These are phyloP conservation scores for Drosophila nr. perissopoda DNA, from an alignment of 2,888 invertebrate genomes.

Conservation along the genomic window DNA sequence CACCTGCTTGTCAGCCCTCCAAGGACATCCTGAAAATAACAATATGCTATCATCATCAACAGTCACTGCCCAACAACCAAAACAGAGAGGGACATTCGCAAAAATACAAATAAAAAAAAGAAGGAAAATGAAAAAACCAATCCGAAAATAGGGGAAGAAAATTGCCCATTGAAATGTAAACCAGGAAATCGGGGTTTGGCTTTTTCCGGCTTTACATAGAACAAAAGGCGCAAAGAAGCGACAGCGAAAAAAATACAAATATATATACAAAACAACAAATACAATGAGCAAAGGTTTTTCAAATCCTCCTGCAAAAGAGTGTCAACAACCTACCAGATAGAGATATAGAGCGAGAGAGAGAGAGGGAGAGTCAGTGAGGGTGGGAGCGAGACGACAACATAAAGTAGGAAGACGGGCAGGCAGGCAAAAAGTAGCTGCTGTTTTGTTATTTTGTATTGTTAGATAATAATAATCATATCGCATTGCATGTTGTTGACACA, in stretches of 20 bases:
- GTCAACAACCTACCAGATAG: slow-evolving; percentile 61
- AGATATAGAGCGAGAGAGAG: slow-evolving; percentile 13
- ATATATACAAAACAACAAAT: slow-evolving; percentile 58
- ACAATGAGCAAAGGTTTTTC: slow-evolving; percentile 60
- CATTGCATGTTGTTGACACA: slow-evolving; percentile 80
- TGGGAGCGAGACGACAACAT: slow-evolving; percentile 1
- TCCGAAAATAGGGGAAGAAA: slow-evolving; percentile 57
- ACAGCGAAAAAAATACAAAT: slow-evolving; percentile 49
- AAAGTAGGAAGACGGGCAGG: slow-evolving; percentile 27
- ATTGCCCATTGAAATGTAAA: slow-evolving; percentile 80
- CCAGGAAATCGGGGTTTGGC: slow-evolving; percentile 81
- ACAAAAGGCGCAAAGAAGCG: slow-evolving; percentile 64
- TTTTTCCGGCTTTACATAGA: slow-evolving; percentile 80
- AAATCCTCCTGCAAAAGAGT: slow-evolving; percentile 60
- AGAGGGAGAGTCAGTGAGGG: slow-evolving; percentile 11
- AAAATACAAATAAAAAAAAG: slow-evolving; percentile 21
- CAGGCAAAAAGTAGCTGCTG: slow-evolving; percentile 74
- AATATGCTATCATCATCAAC: slow-evolving; percentile 42
- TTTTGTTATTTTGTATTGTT: slow-evolving; percentile 75
- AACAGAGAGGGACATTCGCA: slow-evolving; percentile 34
- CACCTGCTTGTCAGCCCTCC: slow-evolving; percentile 48
- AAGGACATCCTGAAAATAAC: slow-evolving; percentile 16
- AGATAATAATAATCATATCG: slow-evolving; percentile 79
- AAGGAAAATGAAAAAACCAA: slow-evolving; percentile 39
- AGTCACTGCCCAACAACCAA: slow-evolving; percentile 59